phyloP scores from a whole-genome alignment of 2,888 invertebrate genomes.

The Esperia sulphurella region DNA sequence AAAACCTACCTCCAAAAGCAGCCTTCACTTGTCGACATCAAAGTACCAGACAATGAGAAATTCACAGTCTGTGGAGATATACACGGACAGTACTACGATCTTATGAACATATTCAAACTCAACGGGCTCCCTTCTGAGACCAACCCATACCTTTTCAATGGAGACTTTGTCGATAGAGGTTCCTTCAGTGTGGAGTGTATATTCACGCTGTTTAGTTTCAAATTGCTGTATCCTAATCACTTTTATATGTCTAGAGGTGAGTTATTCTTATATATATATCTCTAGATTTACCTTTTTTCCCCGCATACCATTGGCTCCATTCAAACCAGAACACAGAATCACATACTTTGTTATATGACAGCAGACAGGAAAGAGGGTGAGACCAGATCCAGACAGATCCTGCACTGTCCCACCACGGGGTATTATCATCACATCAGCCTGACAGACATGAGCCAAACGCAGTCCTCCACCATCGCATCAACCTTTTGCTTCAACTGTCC shows the following conservation, averaged over 20 bases:
- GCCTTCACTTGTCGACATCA: conserved; percentile 94
- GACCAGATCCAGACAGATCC: no score
- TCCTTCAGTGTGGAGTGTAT: conserved; percentile 99
- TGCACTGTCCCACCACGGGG: no score
- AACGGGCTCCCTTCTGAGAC: conserved; percentile 97
- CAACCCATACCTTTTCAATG: conserved; percentile 99
- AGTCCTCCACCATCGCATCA: no score
- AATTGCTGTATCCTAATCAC: conserved; percentile 96
- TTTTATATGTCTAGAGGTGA: conserved; percentile 98
- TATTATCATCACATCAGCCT: no score
- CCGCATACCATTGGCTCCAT: no score
- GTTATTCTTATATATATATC: no score
- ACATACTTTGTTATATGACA: no score
- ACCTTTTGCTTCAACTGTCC: no score
- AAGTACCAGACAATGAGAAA: conserved; percentile 90
- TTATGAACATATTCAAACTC: conserved; percentile 97
- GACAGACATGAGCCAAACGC: no score
- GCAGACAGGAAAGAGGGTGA: no score
- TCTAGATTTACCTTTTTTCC: not conserved
- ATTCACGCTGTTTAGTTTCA: conserved; percentile 97
- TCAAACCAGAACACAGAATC: no score
- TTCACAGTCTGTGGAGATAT: conserved; percentile 99
- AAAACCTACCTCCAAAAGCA: conserved; percentile 90
- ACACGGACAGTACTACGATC: conserved; percentile 99
- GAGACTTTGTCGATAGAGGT: conserved; percentile 99